Percentiles rank a stretch among this genome's conserved stretches.
phyloP scores from a whole-genome alignment of 2,113 vertebrate species.

The Taurulus bubalis region DNA sequence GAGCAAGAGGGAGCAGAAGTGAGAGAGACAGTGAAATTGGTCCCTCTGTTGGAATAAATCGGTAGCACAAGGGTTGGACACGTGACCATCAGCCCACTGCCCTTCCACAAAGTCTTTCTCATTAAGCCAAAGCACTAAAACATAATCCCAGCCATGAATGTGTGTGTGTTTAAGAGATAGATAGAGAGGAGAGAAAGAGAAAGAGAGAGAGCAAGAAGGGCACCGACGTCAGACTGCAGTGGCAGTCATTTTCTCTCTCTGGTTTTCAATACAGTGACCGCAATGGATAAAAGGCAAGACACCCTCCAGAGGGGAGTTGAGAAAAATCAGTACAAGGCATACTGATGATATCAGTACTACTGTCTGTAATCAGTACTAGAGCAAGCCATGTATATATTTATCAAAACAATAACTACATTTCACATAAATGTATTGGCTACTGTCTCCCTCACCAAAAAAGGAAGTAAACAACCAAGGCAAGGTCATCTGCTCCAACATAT shows the following conservation, averaged over 20 bases:
- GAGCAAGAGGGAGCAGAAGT: constrained; percentile 23
- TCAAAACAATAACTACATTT: not conserved
- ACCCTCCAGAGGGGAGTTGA: constrained; percentile 37
- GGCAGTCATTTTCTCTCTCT: constrained; percentile 42
- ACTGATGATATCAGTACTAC: not conserved
- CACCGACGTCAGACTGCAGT: constrained; percentile 38
- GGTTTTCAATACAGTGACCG: constrained; percentile 24
- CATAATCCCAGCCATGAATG: constrained; percentile 64
- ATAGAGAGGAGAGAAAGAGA: not conserved
- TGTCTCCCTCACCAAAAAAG: not conserved
- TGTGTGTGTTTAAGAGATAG: constrained; percentile 13
- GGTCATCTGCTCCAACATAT: not conserved
- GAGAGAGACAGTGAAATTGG: constrained; percentile 67
- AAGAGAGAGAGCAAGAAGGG: not conserved
- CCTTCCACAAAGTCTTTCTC: constrained; percentile 47
- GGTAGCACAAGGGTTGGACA: constrained; percentile 71
- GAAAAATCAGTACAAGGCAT: constrained; percentile 17
- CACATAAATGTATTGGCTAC: not conserved
- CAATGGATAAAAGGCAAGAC: constrained; percentile 20
- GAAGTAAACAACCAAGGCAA: not conserved
- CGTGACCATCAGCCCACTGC: constrained; percentile 43
- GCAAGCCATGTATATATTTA: not conserved
- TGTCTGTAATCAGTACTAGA: not conserved
- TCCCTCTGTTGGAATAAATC: constrained; percentile 79
- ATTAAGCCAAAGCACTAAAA: constrained; percentile 68